Evolutionary conservation across 2,113 vertebrate species (phyloP), one percentile per base, ranked within the genome.

Genomic region (Pollachius pollachius): DNA sequence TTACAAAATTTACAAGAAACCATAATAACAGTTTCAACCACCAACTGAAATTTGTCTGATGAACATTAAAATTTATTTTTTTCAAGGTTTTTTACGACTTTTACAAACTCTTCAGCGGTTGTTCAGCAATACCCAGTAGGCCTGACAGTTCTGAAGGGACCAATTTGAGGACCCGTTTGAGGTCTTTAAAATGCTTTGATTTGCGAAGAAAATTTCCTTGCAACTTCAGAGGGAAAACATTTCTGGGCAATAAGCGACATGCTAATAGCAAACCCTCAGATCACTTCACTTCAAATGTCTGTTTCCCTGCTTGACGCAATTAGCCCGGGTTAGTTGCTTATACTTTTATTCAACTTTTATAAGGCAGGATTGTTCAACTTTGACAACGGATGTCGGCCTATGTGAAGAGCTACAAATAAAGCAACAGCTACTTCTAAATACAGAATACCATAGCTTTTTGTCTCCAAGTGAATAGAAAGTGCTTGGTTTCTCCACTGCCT

Each of bases 221-320:
- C 6, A 16, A 34, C 19, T 73, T 64, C 18, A 17, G 34, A 84
- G 70, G 76, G 52, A 67, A 41, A 65, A 67, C 68, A n/a, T 21
- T 79, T 62, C 70, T 62, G 70, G 27, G 71, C 71, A 78, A 86
- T 79, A 75, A 81, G 74, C 52, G 58, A 34, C 52, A 62, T 76
- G 41, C 41, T 48, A 13, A 48, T 12, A 48, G 41, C 61, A 74
- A 72, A 71, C 11, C 48, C 30, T 67, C 18, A 58, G 73, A 75
- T 74, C 65, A 80, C 75, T 78, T 78, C 75, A 58, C 41, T 17
- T 71, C 19, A 48, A 72, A 60, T 30, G 41, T 68, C 54, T 59
- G 65, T 34, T 19, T 41, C 18, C 25, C 48, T 21, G 16, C 54
- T 30, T 56, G 21, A 67, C 17, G 15, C 52, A 67, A 56, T 57